Evolutionary conservation across 2,113 vertebrate species (phyloP), one percentile per base, ranked within the genome.

Genomic region (Chunga burmeisteri): DNA sequence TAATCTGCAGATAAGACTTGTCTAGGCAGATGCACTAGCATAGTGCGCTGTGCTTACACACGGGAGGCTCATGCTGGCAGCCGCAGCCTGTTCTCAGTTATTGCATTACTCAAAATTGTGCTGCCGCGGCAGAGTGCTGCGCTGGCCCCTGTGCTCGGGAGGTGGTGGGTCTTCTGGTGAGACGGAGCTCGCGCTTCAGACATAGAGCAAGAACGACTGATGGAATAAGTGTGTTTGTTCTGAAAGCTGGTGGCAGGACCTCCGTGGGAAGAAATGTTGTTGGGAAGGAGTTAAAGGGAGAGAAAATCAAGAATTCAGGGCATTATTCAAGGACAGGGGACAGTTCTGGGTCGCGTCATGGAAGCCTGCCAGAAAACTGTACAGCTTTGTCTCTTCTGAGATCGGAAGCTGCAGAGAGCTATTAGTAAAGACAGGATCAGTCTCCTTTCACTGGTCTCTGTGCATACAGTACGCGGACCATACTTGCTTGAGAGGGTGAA

Each of bases 1-100:
- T 97, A 94, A 95, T 96, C 95, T 80, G 86, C 53, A 95, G 96
- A 87, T 91, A 97, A 97, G 94, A 79, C 91, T 91, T 91, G 84
- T 81, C 93, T 75, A 84, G 89, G 93, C 93, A 80, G 89, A 97
- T 95, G 84, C 81, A 91, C 73, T 49, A 68, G 89, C 59, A 84
- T 34, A 61, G 77, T 7, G 18, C 1, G 23, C 61, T 65, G 52
- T 65, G 88, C 88, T 87, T 29, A 78, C 68, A 89, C 90, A 72
- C 2, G 1, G 73, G 81, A 91, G 77, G 81, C 72, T 94, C 20
- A 59, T 46, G 71, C 86, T 3, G 34, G 91, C 83, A 96, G 86
- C 74, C 8, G 1, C 83, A 89, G 78, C 30, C 61, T 59, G 77
- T 42, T 86, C 83, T n/a, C 65, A 42, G 86, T 40, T 71, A 79